Evolutionary conservation across 2,113 vertebrate species (phyloP), one percentile per base, ranked within the genome.

Genomic region (Tangachromis dhanisi): DNA sequence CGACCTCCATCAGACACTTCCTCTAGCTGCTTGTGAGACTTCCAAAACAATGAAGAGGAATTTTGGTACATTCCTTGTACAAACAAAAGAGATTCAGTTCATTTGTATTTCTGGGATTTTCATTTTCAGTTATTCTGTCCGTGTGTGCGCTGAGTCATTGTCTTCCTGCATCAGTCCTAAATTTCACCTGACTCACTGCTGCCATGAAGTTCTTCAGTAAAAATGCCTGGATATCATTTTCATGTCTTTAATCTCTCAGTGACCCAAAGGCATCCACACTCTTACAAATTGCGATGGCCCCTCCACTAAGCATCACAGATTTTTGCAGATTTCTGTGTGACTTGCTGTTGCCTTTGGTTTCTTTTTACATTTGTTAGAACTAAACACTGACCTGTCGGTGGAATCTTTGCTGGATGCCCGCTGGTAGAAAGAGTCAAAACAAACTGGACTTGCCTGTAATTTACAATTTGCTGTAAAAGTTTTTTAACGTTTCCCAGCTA

Each of bases 381-480:
- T 76, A 76, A 78, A 78, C 71, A 19, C 9, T 49, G 42, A 2
- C 42, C 71, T 49, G 24, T n/a, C 1, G 6, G 13, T 29, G 9
- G 6, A 24, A 29, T 29, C 26, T 49, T 31, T 49, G 71, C 42
- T 49, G 71, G 14, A 45, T 29, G 42, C 4, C 5, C 21, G 2
- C 68, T 45, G 13, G 21, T 45, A 76, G 1, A 47, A 5, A 47
- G 40, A 76, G 40, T 47, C 21, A 24, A 9, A 45, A 29, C 68
- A 47, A 4, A 29, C 3, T 19, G 26, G 9, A 76, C 3, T 42
- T 76, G 40, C 14, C 68, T 73, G 68, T 73, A 47, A 26, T 26
- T 47, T 24, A 42, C n/a, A 66, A 66, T 35, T 42, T 71, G n/a
- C 8, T 0, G 0, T 14, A 42, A 24, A 42, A 0, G 2, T 24